Evolutionary conservation across 2,888 invertebrate species (phyloP), one percentile per base, ranked within the genome.

Genomic region (Microctonus brassicae): DNA sequence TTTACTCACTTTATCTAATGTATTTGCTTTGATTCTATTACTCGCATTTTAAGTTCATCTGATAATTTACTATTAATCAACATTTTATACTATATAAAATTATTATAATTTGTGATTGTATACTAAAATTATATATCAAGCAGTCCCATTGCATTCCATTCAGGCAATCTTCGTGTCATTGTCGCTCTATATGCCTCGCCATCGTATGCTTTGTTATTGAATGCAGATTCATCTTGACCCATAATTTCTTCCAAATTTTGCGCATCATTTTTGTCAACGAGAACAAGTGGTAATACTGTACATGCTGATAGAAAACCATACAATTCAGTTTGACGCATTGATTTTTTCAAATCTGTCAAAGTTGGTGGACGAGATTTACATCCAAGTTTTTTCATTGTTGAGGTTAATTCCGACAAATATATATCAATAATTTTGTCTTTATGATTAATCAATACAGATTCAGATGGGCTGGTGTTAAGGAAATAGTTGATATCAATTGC

Each of bases 401-500:
- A n/a, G 0, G 66, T 26, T 1, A 87, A 57, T 0, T 72, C 75
- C 2, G 57, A 20, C 5, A 74, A 53, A 70, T 87, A 87, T 36
- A 83, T 84, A 0, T 77, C 69, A 1, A 85, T 39, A 1, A 87
- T 52, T 0, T 20, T 1, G 0, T 81, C 77, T 9, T 24, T 78
- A 26, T 80, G 70, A 13, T 79, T 69, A 0, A 76, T 22, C 10
- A 73, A 69, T 4, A 83, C 76, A 0, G 82, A 78, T 20, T 76
- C 75, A 13, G 72, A 67, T 6, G 79, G 69, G 62, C 88, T 89
- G 0, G 88, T 89, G n/a, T 85, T 84, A 20, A 88, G 78, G 74
- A 89, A 89, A 75, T 89, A 89, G 63, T 83, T 87, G 17, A 89
- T 76, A 80, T 90, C 89, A 24, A 88, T 73, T 0, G 87, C 88